Percentiles rank a stretch among this genome's conserved stretches.
Conservation (phyloP, 2,113 vertebrate genomes). For the Halcyon senegalensis region DNA sequence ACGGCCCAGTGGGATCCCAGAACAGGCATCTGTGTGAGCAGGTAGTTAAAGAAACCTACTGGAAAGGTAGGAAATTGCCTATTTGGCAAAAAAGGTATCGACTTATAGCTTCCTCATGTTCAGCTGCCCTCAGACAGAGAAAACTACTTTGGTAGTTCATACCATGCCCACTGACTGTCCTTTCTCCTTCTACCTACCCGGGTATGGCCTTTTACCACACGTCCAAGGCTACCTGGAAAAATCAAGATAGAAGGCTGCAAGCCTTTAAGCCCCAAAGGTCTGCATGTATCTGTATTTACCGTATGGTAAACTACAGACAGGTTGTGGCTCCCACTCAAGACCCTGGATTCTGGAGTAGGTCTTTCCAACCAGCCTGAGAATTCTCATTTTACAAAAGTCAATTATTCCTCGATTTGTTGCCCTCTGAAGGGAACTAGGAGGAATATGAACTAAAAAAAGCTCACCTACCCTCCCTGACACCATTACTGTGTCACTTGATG, state of each 20-base stretch:
- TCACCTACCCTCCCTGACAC: neutral
- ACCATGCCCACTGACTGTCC: neutral
- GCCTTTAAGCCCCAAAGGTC: neutral
- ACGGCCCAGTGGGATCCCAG: neutral
- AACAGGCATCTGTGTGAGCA: neutral
- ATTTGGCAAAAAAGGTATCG: neutral
- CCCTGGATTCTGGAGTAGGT: neutral
- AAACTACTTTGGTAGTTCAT: neutral
- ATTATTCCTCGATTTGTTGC: neutral
- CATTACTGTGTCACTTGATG: neutral
- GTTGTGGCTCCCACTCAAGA: neutral
- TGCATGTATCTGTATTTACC: fast-evolving
- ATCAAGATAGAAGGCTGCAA: neutral
- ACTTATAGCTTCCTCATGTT: neutral
- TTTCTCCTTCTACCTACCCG: neutral
- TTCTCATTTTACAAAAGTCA: neutral
- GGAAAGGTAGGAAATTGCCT: neutral
- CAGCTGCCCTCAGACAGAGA: neutral
- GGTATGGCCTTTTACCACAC: neutral
- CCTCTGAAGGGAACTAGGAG: neutral
- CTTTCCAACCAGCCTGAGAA: neutral
- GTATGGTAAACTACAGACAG: no score
- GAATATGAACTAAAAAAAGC: neutral
- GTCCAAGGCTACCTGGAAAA: neutral
- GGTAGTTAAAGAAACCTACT: neutral